Evolutionary conservation across 2,113 vertebrate species (phyloP), one percentile per base, ranked within the genome.

Genomic region (Danionella cerebrum): DNA sequence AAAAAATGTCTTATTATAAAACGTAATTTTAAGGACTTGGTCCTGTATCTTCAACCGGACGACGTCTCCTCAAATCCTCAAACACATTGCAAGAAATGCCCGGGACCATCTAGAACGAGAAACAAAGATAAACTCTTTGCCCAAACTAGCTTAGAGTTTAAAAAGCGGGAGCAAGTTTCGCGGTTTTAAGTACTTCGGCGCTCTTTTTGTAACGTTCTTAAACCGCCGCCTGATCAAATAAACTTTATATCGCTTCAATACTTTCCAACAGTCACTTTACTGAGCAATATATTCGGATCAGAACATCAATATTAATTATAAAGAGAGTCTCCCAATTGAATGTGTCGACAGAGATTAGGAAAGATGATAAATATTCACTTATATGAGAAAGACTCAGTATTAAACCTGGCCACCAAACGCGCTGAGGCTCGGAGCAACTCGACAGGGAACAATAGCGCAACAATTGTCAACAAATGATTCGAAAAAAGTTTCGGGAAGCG

Each of bases 31-130:
- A 48, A 38, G 18, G 64, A 54, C 48, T 27, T 33, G 63, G 47
- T 29, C 1, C 47, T 65, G 73, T 58, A 51, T 73, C 36, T 18
- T 77, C 68, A 84, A 1, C 18, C 44, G 59, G 71, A 69, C 48
- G 65, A 70, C 67, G 77, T 70, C 82, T 67, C 78, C 50, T 67
- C 44, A 33, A 54, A 68, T 68, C 58, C 67, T 76, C 72, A 52
- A 76, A 42, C 63, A 74, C 75, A 76, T 72, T 71, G 35, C 72
- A 65, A 78, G 69, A 79, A 72, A 71, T 80, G 39, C 64, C 45
- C 21, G 70, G 68, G 59, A 70, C 68, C 76, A 84, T 82, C 84
- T 88, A 57, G 36, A 74, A 58, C 33, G 45, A 22, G 63, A 50
- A 45, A 2, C 50, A 33, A 52, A 29, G 39, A 10, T 50, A 13